Conservation (phyloP, 2,797 vertebrate species). For the Peromyscus attwateri region DNA sequence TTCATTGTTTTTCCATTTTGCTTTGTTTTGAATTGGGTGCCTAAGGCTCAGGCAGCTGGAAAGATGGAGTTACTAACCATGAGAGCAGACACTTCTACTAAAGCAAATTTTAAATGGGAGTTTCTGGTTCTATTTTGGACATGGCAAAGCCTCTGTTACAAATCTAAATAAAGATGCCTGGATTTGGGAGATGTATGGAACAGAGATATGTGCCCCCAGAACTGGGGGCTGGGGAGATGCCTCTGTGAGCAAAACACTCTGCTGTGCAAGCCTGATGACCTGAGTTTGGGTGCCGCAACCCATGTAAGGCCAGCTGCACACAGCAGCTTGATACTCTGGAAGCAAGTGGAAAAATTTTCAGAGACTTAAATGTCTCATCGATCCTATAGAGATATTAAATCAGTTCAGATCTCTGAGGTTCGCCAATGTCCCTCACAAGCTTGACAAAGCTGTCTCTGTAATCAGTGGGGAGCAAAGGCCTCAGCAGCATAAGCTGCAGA, state of each 20-base stretch:
- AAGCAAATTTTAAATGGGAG: neutral
- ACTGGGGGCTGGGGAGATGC: neutral
- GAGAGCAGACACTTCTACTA: neutral
- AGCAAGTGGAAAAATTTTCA: neutral
- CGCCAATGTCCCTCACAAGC: neutral
- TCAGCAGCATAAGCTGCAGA: neutral
- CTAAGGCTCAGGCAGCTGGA: neutral
- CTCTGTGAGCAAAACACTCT: rapidly evolving
- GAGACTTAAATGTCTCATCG: neutral
- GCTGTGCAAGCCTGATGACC: too few species aligned
- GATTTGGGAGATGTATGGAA: neutral
- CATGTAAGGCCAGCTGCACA: neutral
- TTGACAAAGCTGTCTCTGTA: neutral
- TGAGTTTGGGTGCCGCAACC: neutral
- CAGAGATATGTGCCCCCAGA: neutral
- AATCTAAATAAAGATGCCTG: neutral
- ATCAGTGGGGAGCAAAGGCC: neutral
- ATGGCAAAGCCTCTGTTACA: neutral
- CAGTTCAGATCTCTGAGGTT: neutral
- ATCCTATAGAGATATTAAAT: neutral
- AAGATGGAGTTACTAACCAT: neutral
- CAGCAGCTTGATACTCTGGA: neutral
- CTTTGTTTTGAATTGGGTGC: neutral
- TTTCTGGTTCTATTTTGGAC: neutral
- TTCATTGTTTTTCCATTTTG: neutral